Evolutionary conservation across 2,113 vertebrate species (phyloP), one percentile per base, ranked within the genome.

Genomic region (Syrmaticus mikado): DNA sequence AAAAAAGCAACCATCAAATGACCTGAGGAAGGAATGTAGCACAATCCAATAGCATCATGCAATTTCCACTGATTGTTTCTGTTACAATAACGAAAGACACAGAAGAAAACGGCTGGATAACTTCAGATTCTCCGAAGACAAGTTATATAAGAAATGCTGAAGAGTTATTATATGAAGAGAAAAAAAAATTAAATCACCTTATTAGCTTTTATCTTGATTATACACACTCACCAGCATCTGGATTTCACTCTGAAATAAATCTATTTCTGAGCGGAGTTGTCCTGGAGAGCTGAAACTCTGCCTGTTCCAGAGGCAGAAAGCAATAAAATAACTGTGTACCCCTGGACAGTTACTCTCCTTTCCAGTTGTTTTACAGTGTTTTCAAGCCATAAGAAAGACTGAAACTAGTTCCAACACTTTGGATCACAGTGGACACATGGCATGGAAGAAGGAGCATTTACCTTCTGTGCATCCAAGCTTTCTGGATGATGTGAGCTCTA

Each of bases 51-150:
- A 68, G 27, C 93, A 96, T 86, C 82, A 75, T 88, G 93, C 82
- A 91, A 94, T 88, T 97, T 97, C 96, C 96, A 97, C 83, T 55
- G 88, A 97, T 94, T 96, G 96, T 96, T 95, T 95, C 81, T 93
- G 38, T 60, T 84, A 92, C 95, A 95, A 93, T 91, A 94, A 93
- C 27, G 89, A 94, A 89, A 90, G 61, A 83, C 78, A 86, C 3
- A 0, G 71, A 87, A 94, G 65, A 94, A 91, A 91, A 93, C 0
- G 25, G 27, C 64, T 82, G 78, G 71, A 91, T 73, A 92, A 79
- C 82, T 58, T 52, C 32, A 15, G 66, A 88, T 84, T 90, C 80
- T 90, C 95, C 72, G 78, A 90, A 94, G 91, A 55, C 61, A 95
- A 86, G 48, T 84, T 86, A 86, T 50, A 90, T 94, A 95, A 82